Evolutionary conservation across 2,797 vertebrate genomes (phyloP).

Genomic region (Myotis myotis): DNA sequence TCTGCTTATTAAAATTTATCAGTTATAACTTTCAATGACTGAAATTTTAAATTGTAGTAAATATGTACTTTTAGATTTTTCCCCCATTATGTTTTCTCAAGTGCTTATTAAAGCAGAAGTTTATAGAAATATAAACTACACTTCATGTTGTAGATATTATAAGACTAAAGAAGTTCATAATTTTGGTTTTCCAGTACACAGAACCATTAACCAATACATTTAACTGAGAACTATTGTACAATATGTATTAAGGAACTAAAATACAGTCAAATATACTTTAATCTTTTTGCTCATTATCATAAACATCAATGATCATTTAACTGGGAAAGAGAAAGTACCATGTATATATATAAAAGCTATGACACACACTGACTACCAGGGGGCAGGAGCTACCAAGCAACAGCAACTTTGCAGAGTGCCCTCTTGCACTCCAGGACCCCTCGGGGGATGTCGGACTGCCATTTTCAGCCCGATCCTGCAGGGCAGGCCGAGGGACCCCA

Average conservation of each 20-base stretch:
- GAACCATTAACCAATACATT: constrained; percentile 39
- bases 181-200: constrained; percentile 17
- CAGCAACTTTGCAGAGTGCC: too few species aligned
- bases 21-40: neutral
- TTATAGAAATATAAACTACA: neutral
- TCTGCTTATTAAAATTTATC: constrained; percentile 43
- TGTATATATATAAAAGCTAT: too few species aligned
- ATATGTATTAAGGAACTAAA: constrained; percentile 12
- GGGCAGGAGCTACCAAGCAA: too few species aligned
- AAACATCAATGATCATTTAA: constrained; percentile 53
- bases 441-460: too few species aligned
- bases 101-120: constrained; percentile 4
- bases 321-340: constrained; percentile 9
- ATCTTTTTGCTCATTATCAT: constrained; percentile 38
- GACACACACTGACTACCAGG: too few species aligned
- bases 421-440: too few species aligned
- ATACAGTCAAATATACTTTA: constrained; percentile 40
- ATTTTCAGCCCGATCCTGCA: too few species aligned
- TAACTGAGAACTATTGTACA: neutral
- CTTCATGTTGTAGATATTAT: constrained; percentile 33
- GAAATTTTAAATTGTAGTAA: constrained; percentile 44
- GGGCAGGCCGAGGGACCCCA: too few species aligned
- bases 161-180: constrained; percentile 22
- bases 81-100: constrained; percentile 32
- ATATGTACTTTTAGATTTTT: constrained; percentile 28